Conservation (phyloP, 2,797 vertebrate genomes). For the Epinephelus coioides region DNA sequence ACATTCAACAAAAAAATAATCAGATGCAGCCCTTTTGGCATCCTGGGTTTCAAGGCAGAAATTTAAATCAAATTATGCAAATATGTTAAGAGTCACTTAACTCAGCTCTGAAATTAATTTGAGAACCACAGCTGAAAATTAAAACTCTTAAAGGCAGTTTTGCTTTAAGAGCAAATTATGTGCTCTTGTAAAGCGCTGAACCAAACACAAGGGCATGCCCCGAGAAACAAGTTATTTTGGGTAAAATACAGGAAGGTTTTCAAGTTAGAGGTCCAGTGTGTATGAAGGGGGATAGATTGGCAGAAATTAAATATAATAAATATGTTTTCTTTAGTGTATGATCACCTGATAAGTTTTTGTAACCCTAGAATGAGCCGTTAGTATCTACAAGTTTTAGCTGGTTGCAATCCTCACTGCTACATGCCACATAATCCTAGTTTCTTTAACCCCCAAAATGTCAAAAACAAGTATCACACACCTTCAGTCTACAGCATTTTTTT, state of each 20-base stretch:
- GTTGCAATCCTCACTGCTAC: too few species aligned
- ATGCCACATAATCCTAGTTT: too few species aligned
- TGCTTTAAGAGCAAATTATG: not conserved
- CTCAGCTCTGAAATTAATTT: slow-evolving; percentile 1
- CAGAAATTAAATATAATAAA: too few species aligned
- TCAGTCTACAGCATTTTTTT: not conserved
- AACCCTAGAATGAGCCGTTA: too few species aligned
- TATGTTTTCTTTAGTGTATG: too few species aligned
- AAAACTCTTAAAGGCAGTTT: not conserved
- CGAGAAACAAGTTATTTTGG: not conserved
- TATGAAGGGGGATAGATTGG: too few species aligned
- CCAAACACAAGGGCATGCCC: not conserved
- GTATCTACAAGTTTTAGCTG: too few species aligned
- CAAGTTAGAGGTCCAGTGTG: not conserved
- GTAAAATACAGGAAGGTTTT: not conserved
- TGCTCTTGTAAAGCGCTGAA: not conserved
- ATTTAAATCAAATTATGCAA: slow-evolving; percentile 11
- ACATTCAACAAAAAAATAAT: not conserved
- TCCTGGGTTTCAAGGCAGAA: not conserved
- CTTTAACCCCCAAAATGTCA: too few species aligned
- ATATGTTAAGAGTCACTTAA: not conserved
- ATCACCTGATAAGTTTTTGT: too few species aligned
- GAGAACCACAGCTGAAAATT: not conserved
- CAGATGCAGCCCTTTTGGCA: not conserved
- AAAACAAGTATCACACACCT: too few species aligned